Evolutionary conservation across 2,113 vertebrate genomes (phyloP).

Genomic region (Protomyctophum bolini): DNA sequence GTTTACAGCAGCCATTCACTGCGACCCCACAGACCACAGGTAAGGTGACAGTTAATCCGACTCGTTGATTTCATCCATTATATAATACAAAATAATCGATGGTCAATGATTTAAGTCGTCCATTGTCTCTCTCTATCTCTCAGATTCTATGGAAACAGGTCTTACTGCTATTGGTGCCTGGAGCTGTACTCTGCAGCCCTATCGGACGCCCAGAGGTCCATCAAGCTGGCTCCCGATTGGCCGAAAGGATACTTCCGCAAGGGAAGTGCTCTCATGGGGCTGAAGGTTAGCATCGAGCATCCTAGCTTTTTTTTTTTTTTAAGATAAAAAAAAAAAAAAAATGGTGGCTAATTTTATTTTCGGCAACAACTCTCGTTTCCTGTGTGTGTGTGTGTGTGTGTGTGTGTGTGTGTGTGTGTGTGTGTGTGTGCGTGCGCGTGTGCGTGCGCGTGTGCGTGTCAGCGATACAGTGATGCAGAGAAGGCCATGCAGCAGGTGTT

Average conservation of each 20-base stretch:
- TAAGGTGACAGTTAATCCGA: constrained; percentile 46
- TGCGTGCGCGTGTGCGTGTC: constrained; percentile 13
- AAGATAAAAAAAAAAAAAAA: no score
- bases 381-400: constrained; percentile 1
- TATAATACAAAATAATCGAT: no score
- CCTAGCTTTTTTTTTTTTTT: no score
- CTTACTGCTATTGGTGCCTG: constrained; percentile 66
- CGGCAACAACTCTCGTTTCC: not conserved
- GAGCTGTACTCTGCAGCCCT: constrained; percentile 59
- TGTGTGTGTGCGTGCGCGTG: not conserved
- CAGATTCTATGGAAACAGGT: constrained; percentile 75
- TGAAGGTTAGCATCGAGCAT: constrained; percentile 60
- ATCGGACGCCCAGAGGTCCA: constrained; percentile 64
- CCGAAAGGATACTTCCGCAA: constrained; percentile 72
- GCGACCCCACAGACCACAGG: constrained; percentile 64
- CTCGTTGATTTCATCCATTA: no score
- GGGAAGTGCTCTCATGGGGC: constrained; percentile 68
- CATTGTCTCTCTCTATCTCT: not conserved
- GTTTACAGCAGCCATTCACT: constrained; percentile 62
- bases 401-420: not conserved
- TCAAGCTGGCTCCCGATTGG: constrained; percentile 65
- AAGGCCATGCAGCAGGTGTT: constrained; percentile 75
- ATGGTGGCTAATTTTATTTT: not conserved
- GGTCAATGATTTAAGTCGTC: no score
- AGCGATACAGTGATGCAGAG: constrained; percentile 75